These are phyloP conservation scores for Julus scandinavius DNA, from an alignment of 2,888 invertebrate genomes.

Conservation along the genomic window DNA sequence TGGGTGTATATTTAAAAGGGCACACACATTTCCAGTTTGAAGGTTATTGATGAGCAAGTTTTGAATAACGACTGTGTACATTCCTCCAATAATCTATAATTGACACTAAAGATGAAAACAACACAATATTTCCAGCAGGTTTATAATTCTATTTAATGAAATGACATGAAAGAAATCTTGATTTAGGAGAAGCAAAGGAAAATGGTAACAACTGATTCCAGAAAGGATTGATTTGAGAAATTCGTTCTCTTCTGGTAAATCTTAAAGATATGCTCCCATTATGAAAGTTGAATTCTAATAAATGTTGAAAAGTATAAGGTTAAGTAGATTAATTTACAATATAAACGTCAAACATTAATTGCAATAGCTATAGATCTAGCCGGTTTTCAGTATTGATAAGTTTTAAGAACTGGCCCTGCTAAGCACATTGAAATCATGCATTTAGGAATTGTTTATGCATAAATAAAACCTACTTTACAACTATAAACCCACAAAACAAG, in stretches of 20 bases:
- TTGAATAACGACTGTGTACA: constrained; percentile 80
- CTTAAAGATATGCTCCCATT: no score
- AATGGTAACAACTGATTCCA: constrained; percentile 96
- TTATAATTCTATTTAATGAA: background rate
- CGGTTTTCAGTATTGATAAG: no score
- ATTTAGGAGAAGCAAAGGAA: constrained; percentile 83
- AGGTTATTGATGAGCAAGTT: constrained; percentile 84
- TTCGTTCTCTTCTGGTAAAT: constrained; percentile 77
- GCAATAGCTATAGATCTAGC: no score
- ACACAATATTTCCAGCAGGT: background rate
- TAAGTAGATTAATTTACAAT: background rate
- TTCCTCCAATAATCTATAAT: constrained; percentile 83
- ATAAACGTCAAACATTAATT: no score
- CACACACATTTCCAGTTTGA: constrained; percentile 88
- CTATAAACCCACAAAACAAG: background rate
- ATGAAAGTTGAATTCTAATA: background rate
- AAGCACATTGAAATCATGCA: no score
- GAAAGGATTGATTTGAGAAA: constrained; percentile 87
- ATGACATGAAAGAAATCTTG: constrained; percentile 68
- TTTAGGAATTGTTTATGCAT: no score
- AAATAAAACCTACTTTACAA: background rate
- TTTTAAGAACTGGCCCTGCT: no score
- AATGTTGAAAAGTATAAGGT: background rate
- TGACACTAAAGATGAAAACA: constrained; percentile 71
- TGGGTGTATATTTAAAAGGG: constrained; percentile 87